Evolutionary conservation across 2,113 vertebrate species (phyloP), one percentile per base, ranked within the genome.

Genomic region (Prinia subflava): DNA sequence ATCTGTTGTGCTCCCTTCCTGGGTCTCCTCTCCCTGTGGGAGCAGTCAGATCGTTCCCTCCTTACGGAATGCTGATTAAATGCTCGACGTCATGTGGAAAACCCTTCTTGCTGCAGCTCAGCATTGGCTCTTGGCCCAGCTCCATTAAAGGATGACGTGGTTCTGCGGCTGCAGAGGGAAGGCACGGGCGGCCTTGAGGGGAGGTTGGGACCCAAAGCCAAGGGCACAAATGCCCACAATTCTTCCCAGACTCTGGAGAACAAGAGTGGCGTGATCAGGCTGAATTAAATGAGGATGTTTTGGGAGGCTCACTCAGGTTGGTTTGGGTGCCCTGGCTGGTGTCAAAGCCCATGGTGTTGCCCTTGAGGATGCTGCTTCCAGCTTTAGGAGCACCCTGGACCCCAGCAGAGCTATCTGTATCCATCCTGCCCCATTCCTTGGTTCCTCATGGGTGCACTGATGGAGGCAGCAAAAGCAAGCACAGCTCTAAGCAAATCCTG

Each of bases 91-190:
- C 46, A 4, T 46, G 59, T 83, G 78, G 95, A 73, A 83, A 94
- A 47, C 64, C 73, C 52, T 89, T 50, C 56, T 64, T 0, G 0
- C 22, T 0, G 0, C 78, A 75, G 84, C 84, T 42, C 5, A 0
- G 9, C 0, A 0, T 3, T 93, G 84, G 70, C 24, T 2, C 77
- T 20, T 44, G 65, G 87, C 90, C 92, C 78, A 0, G 27, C 56
- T 84, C 76, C 47, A 2, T 59, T 55, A 33, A 67, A 44, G 69
- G 47, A 22, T 75, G 55, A 33, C n/a, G 30, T 49, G 21, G 0
- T 57, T 57, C 64, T 78, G 41, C 0, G 0, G 55, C 67, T 90
- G 80, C 31, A 80, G 42, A 67, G 67, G 42, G 30, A 15, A 47
- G 83, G 27, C 33, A n/a, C 0, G 0, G 31, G 24, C 0, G 0